Base-by-base conservation (phyloP, 2,797 vertebrate species). In the Galagoides demidoff region DNA sequence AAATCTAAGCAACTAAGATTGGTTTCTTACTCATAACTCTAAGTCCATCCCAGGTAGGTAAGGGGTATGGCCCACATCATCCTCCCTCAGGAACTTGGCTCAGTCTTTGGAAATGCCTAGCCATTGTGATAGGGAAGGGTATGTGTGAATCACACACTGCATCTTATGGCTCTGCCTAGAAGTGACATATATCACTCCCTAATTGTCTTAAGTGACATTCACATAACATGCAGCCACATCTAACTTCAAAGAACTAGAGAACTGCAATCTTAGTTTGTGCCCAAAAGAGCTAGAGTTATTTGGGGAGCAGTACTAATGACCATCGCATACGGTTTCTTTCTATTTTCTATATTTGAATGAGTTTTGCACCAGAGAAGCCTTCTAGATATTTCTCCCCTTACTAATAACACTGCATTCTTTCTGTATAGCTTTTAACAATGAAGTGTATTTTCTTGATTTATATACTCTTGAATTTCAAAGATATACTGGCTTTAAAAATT, bases 401-500 rank as follows among this genome's bases (percentile, higher is more conserved):
- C 43, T 63, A 39, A 70, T 45, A 49, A 14, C 2, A 43, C n/a
- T 85, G 2, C 25, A 43, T 86, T 89, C 79, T 92, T 86, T 92
- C 77, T 64, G 2, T 19, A 70, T 6, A 55, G 45, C 70, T 87
- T 92, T 90, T 91, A 61, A 34, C 7, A 90, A 73, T 31, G 43
- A 77, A 63, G 10, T 74, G 43, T 29, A 68, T 23, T 31, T 55
- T 64, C 29, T 73, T 77, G 43, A 94, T 71, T 55, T 49, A 23
- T 61, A 29, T 84, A 68, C 86, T 85, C 39, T 78, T 78, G 4
- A 57, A 29, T 89, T 92, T 79, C 20, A 27, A 85, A 81, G 79
- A 34, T 79, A 90, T 94, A 5, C 19, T 55, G 31, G 4, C 92
- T 90, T 55, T 92, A 85, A 95, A 95, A 94, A 52, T 82, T 20